Percentiles rank a stretch among this genome's conserved stretches.
These are phyloP conservation scores for Corythornis cristatus DNA, from an alignment of 2,113 vertebrate genomes.

Conservation along the genomic window DNA sequence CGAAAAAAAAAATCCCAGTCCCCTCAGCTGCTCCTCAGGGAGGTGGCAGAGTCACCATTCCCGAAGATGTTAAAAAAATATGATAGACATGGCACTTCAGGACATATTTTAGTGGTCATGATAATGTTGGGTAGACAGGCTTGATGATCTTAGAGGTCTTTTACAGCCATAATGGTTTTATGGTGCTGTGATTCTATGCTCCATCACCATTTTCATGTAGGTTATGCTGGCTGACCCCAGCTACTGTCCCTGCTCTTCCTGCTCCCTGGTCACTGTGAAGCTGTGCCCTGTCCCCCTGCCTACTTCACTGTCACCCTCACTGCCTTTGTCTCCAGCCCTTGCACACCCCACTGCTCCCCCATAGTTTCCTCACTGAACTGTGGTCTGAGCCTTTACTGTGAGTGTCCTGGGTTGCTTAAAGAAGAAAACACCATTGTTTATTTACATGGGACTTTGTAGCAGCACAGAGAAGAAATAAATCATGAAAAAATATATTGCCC, in stretches of 20 bases:
- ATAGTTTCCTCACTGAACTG: background rate
- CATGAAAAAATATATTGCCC: background rate
- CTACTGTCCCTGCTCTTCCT: background rate
- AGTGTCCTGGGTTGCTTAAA: background rate
- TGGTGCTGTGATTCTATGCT: no score
- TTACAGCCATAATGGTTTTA: no score
- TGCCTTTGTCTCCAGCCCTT: rapidly evolving
- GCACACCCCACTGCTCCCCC: background rate
- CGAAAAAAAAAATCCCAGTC: no score
- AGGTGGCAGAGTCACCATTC: no score
- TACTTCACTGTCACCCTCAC: background rate
- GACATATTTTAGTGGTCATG: no score
- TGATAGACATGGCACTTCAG: no score
- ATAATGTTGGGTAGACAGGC: no score
- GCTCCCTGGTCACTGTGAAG: rapidly evolving
- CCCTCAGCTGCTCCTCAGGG: no score
- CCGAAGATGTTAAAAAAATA: no score
- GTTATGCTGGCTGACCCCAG: no score
- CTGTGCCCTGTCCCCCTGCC: background rate
- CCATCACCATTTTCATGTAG: rapidly evolving
- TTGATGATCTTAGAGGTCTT: no score
- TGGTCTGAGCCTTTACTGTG: background rate
- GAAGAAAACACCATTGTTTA: background rate
- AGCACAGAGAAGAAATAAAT: background rate
- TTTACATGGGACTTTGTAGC: background rate